Conservation (phyloP, 1,140 invertebrate genomes). For the Anastrepha obliqua region DNA sequence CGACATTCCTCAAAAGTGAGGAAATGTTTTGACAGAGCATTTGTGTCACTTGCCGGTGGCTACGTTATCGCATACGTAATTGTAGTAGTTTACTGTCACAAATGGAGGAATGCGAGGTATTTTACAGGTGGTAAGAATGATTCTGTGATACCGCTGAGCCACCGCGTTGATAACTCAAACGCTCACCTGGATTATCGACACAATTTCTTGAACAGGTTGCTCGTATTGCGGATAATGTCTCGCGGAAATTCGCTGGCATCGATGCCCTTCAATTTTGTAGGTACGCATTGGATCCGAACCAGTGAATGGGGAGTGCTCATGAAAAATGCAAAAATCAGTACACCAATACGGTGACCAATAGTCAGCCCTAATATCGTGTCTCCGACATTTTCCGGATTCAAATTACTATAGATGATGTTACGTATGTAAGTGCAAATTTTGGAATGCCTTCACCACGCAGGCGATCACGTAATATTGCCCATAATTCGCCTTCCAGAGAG, state of each 20-base stretch:
- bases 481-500: constrained; percentile 97
- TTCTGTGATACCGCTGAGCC: constrained; percentile 99
- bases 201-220: constrained; percentile 96
- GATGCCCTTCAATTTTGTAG: constrained; percentile 98
- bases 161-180: constrained; percentile 96
- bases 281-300: constrained; percentile 99
- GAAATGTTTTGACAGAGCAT: no score
- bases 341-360: constrained; percentile 95
- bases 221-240: constrained; percentile 93
- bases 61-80: no score
- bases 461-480: constrained; percentile 96
- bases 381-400: constrained; percentile 96
- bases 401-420: no score
- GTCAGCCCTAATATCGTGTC: constrained; percentile 97
- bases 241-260: constrained; percentile 98
- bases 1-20: no score
- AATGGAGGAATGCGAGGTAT: no score
- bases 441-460: constrained; percentile 97
- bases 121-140: constrained; percentile 76
- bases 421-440: no score
- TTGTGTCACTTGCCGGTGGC: no score
- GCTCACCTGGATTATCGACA: constrained; percentile 98
- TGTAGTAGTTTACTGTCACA: no score
- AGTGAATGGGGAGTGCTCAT: constrained; percentile 91
- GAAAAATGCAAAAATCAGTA: constrained; percentile 91